Percentiles rank a stretch among this genome's conserved stretches.
These are phyloP conservation scores for Acanthochromis polyacanthus DNA, from an alignment of 2,113 vertebrate species.

Conservation along the genomic window DNA sequence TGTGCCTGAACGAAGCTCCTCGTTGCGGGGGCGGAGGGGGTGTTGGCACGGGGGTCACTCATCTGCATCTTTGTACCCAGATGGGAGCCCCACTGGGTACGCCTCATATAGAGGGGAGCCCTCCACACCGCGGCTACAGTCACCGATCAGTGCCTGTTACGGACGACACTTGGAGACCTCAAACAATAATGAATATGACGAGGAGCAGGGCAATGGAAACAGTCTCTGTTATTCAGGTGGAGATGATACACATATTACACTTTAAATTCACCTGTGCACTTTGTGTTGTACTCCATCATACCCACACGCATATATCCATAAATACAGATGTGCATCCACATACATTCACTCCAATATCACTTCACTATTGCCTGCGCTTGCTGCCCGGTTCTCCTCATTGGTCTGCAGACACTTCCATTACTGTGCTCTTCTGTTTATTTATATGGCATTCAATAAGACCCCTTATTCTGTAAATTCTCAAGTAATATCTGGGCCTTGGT, in stretches of 20 bases:
- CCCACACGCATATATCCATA: neutral
- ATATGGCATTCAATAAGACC: neutral
- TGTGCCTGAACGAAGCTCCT: constrained; percentile 96
- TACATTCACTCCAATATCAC: constrained; percentile 14
- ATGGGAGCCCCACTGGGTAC: constrained; percentile 83
- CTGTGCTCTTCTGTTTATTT: constrained; percentile 25
- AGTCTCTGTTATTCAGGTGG: constrained; percentile 93
- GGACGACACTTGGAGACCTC: constrained; percentile 86
- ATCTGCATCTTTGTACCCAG: constrained; percentile 65
- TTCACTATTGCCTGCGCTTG: constrained; percentile 28
- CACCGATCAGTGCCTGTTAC: constrained; percentile 92
- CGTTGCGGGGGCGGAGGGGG: constrained; percentile 85
- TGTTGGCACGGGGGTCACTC: constrained; percentile 75
- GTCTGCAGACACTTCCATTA: constrained; percentile 22
- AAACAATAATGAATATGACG: constrained; percentile 85
- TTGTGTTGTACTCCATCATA: constrained; percentile 15
- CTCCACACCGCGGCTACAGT: constrained; percentile 67
- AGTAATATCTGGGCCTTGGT: neutral
- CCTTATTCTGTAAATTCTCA: constrained; percentile 58
- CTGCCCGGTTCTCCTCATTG: constrained; percentile 14
- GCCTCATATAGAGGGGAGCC: constrained; percentile 83
- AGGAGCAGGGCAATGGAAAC: constrained; percentile 85
- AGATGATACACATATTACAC: constrained; percentile 63
- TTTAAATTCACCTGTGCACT: constrained; percentile 17
- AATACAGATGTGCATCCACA: constrained; percentile 2